Conservation (phyloP, 2,113 vertebrate genomes). For the Australoheros scitulus region DNA sequence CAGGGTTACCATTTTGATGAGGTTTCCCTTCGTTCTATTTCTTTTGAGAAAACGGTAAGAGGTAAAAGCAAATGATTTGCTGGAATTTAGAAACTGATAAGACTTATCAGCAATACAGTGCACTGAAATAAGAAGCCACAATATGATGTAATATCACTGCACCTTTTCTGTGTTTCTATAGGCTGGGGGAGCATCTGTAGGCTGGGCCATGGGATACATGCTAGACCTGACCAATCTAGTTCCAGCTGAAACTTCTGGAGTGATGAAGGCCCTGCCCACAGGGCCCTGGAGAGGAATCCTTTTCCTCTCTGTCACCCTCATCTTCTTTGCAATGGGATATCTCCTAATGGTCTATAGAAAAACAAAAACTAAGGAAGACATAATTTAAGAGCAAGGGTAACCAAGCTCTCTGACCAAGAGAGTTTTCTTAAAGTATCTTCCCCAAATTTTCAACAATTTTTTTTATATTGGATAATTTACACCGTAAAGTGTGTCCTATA, state of each 20-base stretch:
- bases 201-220: conserved; percentile 92
- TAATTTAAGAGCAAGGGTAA: conserved; percentile 37
- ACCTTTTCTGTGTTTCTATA: conserved; percentile 52
- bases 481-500: fast-evolving
- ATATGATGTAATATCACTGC: not conserved
- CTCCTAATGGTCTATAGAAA: conserved; percentile 17
- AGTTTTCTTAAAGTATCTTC: not conserved
- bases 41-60: conserved; percentile 81
- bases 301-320: conserved; percentile 61
- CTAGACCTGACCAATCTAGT: conserved; percentile 84
- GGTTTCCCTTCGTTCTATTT: conserved; percentile 70
- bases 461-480: not conserved
- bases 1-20: conserved; percentile 79
- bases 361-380: conserved; percentile 1
- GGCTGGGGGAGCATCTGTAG: conserved; percentile 77
- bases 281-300: conserved; percentile 76
- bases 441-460: not conserved
- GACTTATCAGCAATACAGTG: too few relatives aligned
- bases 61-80: not conserved
- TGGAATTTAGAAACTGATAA: not conserved
- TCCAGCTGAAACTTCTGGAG: conserved; percentile 54
- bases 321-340: conserved; percentile 46
- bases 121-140: not conserved
- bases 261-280: conserved; percentile 58
- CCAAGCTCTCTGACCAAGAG: not conserved